A percentile compares a stretch with the other conserved stretches of the same genome.
phyloP scores from a whole-genome alignment of 2,888 invertebrate species.

The Argyresthia albistria region DNA sequence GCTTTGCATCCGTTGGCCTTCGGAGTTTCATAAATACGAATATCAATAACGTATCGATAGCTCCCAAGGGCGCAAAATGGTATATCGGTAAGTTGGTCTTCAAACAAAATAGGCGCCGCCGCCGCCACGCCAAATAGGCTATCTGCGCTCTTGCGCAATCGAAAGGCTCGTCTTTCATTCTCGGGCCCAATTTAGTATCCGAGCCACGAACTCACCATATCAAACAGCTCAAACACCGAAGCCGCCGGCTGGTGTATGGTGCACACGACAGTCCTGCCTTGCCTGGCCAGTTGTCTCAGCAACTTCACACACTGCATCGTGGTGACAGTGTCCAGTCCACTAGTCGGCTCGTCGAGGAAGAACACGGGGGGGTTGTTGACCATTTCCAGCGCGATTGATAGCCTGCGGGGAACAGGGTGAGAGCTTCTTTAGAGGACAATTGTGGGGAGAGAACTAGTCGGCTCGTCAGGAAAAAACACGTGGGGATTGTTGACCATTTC shows the following conservation, averaged over 20 bases:
- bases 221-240: slow-evolving; percentile 74
- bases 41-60: too few species aligned
- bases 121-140: too few species aligned
- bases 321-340: slow-evolving; percentile 78
- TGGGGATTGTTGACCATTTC: slow-evolving; percentile 89
- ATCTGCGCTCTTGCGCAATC: too few species aligned
- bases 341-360: slow-evolving; percentile 88
- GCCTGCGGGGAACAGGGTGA: slow-evolving; percentile 25
- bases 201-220: slow-evolving; percentile 62
- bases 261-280: slow-evolving; percentile 78
- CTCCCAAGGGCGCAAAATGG: too few species aligned
- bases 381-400: slow-evolving; percentile 86
- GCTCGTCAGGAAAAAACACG: slow-evolving; percentile 79
- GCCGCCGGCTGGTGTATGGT: slow-evolving; percentile 82
- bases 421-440: too few species aligned
- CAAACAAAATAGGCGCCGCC: too few species aligned
- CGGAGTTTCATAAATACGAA: too few species aligned
- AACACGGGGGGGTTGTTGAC: slow-evolving; percentile 89
- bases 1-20: too few species aligned
- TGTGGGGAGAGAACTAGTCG: slow-evolving; percentile 67
- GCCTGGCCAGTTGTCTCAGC: slow-evolving; percentile 69
- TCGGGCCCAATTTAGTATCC: too few species aligned
- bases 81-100: too few species aligned
- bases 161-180: too few species aligned
- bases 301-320: slow-evolving; percentile 74